Percentiles rank a stretch among this genome's conserved stretches.
phyloP scores from a whole-genome alignment of 2,797 vertebrate genomes.

The Luscinia luscinia region DNA sequence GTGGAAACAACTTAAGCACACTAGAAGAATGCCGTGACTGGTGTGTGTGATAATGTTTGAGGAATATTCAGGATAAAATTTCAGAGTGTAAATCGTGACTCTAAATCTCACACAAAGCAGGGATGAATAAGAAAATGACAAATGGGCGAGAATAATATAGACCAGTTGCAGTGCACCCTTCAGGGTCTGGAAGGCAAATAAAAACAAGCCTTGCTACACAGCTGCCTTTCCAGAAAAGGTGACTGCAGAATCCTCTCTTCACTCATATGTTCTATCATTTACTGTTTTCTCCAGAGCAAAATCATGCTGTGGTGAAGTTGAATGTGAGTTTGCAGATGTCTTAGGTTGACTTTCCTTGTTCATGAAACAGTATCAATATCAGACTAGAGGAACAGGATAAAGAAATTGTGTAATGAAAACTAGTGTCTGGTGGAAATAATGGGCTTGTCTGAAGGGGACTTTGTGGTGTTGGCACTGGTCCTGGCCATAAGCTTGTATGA shows the following conservation, averaged over 20 bases:
- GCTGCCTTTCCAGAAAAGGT: neutral
- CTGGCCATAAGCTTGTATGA: neutral
- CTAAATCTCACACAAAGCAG: neutral
- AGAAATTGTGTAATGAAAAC: neutral
- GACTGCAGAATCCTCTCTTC: neutral
- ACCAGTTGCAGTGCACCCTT: neutral
- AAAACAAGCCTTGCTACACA: neutral
- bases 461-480: neutral
- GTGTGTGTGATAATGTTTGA: neutral
- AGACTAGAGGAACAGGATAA: neutral
- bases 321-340: neutral
- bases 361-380: neutral
- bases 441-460: neutral
- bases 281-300: neutral
- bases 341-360: neutral
- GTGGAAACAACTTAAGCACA: neutral
- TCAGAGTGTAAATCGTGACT: neutral
- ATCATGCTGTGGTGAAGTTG: neutral
- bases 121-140: neutral
- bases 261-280: neutral
- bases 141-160: rapidly evolving
- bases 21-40: neutral
- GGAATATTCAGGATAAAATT: neutral
- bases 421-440: neutral
- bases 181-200: neutral